Percentiles rank a stretch among this genome's conserved stretches.
These are phyloP conservation scores for Drosophila ohnishii DNA, from an alignment of 1,140 invertebrate genomes.

Conservation along the genomic window DNA sequence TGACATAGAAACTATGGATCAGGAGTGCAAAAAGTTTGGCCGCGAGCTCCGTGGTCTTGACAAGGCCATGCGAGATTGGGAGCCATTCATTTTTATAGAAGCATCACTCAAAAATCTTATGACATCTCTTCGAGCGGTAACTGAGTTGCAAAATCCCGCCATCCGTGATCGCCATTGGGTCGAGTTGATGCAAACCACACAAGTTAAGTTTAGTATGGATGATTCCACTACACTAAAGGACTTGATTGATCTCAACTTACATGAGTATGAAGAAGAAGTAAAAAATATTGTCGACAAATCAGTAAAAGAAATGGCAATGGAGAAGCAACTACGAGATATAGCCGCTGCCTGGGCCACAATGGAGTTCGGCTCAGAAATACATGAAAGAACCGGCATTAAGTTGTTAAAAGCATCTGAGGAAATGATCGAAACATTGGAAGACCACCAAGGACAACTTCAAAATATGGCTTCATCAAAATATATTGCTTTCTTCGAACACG, in stretches of 20 bases:
- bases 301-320: slow-evolving; percentile 97
- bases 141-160: slow-evolving; percentile 96
- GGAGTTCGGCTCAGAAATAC: slow-evolving; percentile 92
- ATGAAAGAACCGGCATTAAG: slow-evolving; percentile 91
- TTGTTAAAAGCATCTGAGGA: slow-evolving; percentile 93
- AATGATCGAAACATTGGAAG: slow-evolving; percentile 95
- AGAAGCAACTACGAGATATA: slow-evolving; percentile 91
- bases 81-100: slow-evolving; percentile 87
- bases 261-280: slow-evolving; percentile 97
- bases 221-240: slow-evolving; percentile 92
- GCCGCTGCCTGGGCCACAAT: slow-evolving; percentile 91
- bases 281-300: slow-evolving; percentile 97
- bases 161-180: slow-evolving; percentile 97
- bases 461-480: slow-evolving; percentile 97
- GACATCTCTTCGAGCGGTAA: slow-evolving; percentile 93
- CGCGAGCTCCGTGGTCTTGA: slow-evolving; percentile 93
- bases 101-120: slow-evolving; percentile 92
- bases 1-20: slow-evolving; percentile 96
- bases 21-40: slow-evolving; percentile 95
- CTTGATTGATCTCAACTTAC: slow-evolving; percentile 92
- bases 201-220: slow-evolving; percentile 90
- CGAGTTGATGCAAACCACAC: slow-evolving; percentile 95
- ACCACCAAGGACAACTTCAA: slow-evolving; percentile 96
- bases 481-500: slow-evolving; percentile 92
- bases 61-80: slow-evolving; percentile 93